Evolutionary conservation across 2,113 vertebrate species (phyloP).

Genomic region (Cebus imitator): DNA sequence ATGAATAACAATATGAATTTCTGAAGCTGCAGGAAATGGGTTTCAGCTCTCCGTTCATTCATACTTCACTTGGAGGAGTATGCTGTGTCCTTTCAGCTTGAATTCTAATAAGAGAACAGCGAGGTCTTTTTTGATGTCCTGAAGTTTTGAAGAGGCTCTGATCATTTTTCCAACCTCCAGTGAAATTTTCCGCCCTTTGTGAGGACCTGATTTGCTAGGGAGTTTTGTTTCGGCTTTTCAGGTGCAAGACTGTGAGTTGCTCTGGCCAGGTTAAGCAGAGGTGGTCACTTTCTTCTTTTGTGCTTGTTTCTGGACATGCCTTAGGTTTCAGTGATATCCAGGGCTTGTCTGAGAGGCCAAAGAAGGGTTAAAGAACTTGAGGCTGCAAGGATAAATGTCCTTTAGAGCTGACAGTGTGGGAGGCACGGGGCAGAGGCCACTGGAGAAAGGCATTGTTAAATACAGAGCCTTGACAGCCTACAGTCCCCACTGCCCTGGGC

Average conservation of each 20-base stretch:
- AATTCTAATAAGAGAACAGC: background rate
- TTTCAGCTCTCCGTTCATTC: background rate
- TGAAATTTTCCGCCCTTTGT: background rate
- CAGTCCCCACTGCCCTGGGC: conserved; percentile 25
- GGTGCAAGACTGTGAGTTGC: background rate
- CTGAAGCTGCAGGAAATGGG: background rate
- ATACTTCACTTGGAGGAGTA: background rate
- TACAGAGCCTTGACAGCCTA: background rate
- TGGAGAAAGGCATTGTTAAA: background rate
- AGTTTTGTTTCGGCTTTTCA: conserved; percentile 1
- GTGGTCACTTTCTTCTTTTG: background rate
- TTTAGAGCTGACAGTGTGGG: background rate
- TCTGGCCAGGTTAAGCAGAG: background rate
- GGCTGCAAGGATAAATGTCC: conserved; percentile 49
- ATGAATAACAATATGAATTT: background rate
- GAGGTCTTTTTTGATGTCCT: background rate
- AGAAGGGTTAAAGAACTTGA: conserved; percentile 64
- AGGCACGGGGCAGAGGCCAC: background rate
- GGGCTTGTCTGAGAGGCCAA: background rate
- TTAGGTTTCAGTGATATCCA: background rate
- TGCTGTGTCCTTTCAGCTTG: background rate
- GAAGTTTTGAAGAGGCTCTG: background rate
- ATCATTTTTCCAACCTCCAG: background rate
- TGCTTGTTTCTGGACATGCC: background rate
- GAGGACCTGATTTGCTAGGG: background rate